Evolutionary conservation across 2,113 vertebrate species (phyloP).

Genomic region (Sinocyclocheilus grahami): DNA sequence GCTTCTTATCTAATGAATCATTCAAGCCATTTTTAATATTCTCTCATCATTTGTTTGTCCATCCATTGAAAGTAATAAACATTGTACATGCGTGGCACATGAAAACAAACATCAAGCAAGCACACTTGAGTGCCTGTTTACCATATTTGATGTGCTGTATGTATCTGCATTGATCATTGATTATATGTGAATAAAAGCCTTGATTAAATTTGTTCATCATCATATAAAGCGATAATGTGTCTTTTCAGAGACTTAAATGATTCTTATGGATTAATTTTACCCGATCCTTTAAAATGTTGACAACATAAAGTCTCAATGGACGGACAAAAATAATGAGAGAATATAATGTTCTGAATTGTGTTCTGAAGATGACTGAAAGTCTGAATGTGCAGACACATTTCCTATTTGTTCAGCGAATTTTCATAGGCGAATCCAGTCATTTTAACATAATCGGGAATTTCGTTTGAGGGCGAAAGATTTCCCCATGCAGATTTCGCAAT

Average conservation of each 20-base stretch:
- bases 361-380: background rate
- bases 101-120: no score
- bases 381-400: background rate
- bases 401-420: background rate
- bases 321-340: no score
- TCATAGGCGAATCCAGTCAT: background rate
- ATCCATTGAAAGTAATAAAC: no score
- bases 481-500: no score
- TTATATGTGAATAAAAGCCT: background rate
- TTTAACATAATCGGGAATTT: background rate
- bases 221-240: background rate
- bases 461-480: background rate
- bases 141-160: no score
- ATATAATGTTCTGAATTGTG: background rate
- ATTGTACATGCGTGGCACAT: no score
- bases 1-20: background rate
- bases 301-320: no score
- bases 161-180: no score
- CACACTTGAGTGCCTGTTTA: no score
- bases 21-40: background rate
- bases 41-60: no score
- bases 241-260: background rate
- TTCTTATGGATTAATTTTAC: background rate
- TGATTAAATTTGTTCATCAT: background rate
- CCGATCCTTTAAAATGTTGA: no score